These are phyloP conservation scores for Chaetoderma sp. DNA, from an alignment of 2,888 invertebrate species.

Conservation along the genomic window DNA sequence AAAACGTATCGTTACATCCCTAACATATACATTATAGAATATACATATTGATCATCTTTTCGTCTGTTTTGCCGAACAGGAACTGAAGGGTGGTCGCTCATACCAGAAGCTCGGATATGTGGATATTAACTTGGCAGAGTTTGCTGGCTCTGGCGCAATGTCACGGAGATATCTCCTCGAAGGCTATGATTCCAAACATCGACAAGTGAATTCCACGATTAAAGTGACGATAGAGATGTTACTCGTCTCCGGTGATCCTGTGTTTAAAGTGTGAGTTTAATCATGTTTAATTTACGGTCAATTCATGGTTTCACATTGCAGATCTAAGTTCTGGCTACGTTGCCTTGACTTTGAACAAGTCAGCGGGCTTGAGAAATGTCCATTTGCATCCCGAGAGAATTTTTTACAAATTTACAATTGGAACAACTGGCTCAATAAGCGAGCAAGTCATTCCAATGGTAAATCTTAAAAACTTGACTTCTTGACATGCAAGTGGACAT, in stretches of 20 bases:
- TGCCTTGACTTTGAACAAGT: too few relatives aligned
- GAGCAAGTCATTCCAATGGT: too few relatives aligned
- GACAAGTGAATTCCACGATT: slow-evolving; percentile 97
- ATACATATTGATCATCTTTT: not conserved
- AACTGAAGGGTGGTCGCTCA: slow-evolving; percentile 82
- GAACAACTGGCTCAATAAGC: too few relatives aligned
- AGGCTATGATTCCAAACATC: slow-evolving; percentile 91
- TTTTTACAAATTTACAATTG: too few relatives aligned
- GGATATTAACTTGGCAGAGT: slow-evolving; percentile 96
- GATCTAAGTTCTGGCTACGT: too few relatives aligned
- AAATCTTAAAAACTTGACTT: too few relatives aligned
- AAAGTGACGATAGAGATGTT: slow-evolving; percentile 87
- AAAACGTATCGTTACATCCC: too few relatives aligned
- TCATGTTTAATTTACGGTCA: too few relatives aligned
- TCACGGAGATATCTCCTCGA: slow-evolving; percentile 90
- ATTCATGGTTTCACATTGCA: too few relatives aligned
- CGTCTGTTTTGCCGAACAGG: slow-evolving; percentile 70
- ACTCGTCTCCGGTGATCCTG: slow-evolving; percentile 94
- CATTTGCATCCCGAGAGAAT: too few relatives aligned
- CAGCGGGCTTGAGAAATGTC: too few relatives aligned
- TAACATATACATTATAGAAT: not conserved
- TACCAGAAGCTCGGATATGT: slow-evolving; percentile 97
- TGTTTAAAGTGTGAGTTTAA: slow-evolving; percentile 92
- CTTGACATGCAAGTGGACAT: too few relatives aligned
- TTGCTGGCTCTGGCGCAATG: slow-evolving; percentile 91